These are phyloP conservation scores for Cathartes aura DNA, from an alignment of 2,113 vertebrate species.

Conservation along the genomic window DNA sequence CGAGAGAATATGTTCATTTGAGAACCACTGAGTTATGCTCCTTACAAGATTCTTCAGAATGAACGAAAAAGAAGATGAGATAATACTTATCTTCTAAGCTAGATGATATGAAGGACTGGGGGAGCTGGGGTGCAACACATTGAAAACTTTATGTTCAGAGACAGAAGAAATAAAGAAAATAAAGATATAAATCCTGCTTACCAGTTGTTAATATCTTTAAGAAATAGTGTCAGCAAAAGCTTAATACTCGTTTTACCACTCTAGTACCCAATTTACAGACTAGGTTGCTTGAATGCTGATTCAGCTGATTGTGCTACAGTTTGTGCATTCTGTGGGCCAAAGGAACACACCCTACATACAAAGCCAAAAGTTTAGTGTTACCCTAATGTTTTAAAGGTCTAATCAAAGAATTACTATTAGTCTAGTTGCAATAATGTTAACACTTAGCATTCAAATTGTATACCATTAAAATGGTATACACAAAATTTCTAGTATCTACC, in stretches of 20 bases:
- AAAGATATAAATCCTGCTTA: neutral
- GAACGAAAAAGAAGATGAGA: neutral
- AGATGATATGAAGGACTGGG: neutral
- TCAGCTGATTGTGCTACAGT: neutral
- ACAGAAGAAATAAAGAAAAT: neutral
- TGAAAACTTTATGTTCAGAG: neutral
- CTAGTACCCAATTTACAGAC: neutral
- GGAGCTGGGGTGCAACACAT: neutral
- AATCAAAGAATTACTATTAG: neutral
- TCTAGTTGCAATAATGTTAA: neutral
- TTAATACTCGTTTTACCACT: neutral
- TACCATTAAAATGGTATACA: neutral
- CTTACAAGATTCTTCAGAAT: neutral
- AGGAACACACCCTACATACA: neutral
- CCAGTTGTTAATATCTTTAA: neutral
- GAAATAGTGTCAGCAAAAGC: neutral
- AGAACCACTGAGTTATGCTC: neutral
- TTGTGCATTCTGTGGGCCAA: neutral
- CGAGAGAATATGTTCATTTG: neutral
- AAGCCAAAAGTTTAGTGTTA: neutral
- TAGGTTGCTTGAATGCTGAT: neutral
- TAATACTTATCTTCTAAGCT: neutral
- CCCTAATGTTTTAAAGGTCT: neutral
- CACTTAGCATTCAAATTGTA: neutral
- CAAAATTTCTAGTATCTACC: neutral